A percentile compares a stretch with the other conserved stretches of the same genome.
phyloP scores from a whole-genome alignment of 2,888 invertebrate genomes.

The Acrobasis suavella region DNA sequence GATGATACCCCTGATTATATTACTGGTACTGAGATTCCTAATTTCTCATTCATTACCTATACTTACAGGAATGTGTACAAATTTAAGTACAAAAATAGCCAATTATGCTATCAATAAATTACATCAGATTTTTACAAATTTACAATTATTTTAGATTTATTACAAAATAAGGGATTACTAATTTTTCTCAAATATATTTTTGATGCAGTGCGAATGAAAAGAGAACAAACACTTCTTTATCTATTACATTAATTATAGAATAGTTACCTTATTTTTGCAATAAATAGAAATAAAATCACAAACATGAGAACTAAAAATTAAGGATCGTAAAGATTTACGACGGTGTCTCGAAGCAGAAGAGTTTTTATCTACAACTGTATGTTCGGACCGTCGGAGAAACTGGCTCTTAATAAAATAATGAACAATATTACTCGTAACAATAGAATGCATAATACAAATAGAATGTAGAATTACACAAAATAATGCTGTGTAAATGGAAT shows the following conservation, averaged over 20 bases:
- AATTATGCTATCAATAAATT: conserved; percentile 13
- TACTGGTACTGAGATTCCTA: conserved; percentile 18
- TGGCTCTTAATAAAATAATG: too few relatives aligned
- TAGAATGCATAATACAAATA: too few relatives aligned
- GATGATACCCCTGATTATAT: background rate
- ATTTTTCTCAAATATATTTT: background rate
- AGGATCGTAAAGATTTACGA: too few relatives aligned
- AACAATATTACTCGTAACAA: too few relatives aligned
- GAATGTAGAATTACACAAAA: too few relatives aligned
- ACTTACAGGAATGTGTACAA: conserved; percentile 17
- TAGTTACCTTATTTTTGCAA: conserved; percentile 3
- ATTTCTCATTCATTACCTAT: background rate
- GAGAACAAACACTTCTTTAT: too few relatives aligned
- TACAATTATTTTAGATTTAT: conserved; percentile 4
- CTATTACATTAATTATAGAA: too few relatives aligned
- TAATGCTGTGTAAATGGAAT: too few relatives aligned
- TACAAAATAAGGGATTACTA: conserved; percentile 15
- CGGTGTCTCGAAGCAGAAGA: too few relatives aligned
- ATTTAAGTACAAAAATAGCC: conserved; percentile 23
- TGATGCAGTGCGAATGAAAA: too few relatives aligned
- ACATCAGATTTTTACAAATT: conserved; percentile 11
- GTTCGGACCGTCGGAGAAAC: too few relatives aligned
- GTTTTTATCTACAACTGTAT: too few relatives aligned
- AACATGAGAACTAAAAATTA: background rate
- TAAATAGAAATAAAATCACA: background rate